A percentile compares a stretch with the other conserved stretches of the same genome.
Evolutionary conservation across 1,140 invertebrate genomes (phyloP).

Genomic region (Papilio aristodemus): DNA sequence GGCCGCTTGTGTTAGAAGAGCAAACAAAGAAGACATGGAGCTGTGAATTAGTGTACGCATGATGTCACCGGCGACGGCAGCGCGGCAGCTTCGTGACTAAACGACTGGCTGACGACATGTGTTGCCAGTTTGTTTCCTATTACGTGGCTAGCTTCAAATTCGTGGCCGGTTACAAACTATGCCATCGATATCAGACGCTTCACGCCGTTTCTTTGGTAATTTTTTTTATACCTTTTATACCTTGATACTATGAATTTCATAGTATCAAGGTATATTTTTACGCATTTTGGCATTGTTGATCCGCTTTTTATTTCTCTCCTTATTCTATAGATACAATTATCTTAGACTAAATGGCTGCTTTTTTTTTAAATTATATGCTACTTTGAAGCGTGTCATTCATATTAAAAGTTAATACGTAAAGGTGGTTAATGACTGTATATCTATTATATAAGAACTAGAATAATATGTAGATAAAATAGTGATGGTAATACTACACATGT

Average conservation of each 20-base stretch:
- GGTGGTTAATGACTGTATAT: too few species aligned
- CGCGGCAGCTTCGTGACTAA: slow-evolving; percentile 14
- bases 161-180: neutral
- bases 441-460: too few species aligned
- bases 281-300: too few species aligned
- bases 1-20: neutral
- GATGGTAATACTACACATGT: neutral
- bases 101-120: slow-evolving; percentile 1
- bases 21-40: slow-evolving; percentile 19
- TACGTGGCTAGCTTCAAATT: slow-evolving; percentile 4
- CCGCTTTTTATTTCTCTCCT: neutral
- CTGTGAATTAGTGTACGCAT: slow-evolving; percentile 24
- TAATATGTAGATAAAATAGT: neutral
- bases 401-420: too few species aligned
- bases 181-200: slow-evolving; percentile 5
- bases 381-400: too few species aligned
- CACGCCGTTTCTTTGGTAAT: neutral
- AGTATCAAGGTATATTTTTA: too few species aligned
- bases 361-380: too few species aligned
- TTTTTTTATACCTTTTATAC: too few species aligned
- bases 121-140: neutral
- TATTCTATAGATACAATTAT: neutral
- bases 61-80: slow-evolving; percentile 16
- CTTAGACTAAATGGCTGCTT: too few species aligned
- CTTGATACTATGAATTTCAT: neutral